Evolutionary conservation across 2,113 vertebrate species (phyloP).

Genomic region (Salvator merianae): DNA sequence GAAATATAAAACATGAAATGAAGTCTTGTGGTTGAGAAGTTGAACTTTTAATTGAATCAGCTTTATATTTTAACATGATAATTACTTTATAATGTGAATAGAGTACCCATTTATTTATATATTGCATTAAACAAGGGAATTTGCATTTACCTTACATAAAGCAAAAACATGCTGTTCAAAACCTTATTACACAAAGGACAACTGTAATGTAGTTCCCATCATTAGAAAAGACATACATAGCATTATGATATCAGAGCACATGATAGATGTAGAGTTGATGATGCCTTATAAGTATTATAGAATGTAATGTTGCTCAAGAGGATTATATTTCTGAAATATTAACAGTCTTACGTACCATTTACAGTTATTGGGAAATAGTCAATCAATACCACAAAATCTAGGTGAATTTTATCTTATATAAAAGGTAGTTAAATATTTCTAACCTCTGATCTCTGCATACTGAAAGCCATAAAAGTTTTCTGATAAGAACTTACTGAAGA

Average conservation of each 20-base stretch:
- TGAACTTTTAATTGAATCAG: no score
- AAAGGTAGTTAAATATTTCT: background rate
- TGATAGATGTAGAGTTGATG: no score
- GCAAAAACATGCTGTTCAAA: no score
- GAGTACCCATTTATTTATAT: no score
- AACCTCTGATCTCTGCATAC: background rate
- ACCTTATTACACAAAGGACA: no score
- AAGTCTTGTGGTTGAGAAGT: no score
- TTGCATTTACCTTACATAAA: no score
- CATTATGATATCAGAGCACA: background rate
- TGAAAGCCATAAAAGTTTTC: background rate
- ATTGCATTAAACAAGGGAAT: no score
- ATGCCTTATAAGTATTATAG: background rate
- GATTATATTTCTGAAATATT: background rate
- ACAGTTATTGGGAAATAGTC: background rate
- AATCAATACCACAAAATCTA: background rate
- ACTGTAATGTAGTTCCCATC: no score
- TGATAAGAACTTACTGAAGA: background rate
- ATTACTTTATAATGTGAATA: no score
- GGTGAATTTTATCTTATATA: background rate
- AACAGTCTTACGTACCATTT: background rate
- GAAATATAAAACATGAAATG: no score
- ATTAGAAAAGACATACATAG: background rate
- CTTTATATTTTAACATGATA: no score
- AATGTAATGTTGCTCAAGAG: background rate